Conservation (phyloP, 2,888 invertebrate species). For the Apotomis turbidana region DNA sequence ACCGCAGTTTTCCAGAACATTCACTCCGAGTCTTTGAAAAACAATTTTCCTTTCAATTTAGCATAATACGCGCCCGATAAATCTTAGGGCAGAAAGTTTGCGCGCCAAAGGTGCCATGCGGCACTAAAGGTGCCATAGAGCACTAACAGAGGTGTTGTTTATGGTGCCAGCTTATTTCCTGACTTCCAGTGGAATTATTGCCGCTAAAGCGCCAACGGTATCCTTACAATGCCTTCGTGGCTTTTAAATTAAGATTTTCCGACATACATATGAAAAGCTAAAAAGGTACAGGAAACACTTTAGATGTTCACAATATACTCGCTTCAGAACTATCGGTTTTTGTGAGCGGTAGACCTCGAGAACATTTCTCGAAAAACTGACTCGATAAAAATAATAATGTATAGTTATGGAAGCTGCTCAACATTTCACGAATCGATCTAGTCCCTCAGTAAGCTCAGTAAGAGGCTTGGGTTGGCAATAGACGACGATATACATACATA, state of each 20-base stretch:
- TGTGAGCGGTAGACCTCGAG: too few species aligned
- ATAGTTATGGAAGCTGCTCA: too few species aligned
- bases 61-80: conserved; percentile 35
- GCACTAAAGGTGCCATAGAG: conserved; percentile 40
- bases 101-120: conserved; percentile 4
- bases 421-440: too few species aligned
- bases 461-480: too few species aligned
- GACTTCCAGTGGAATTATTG: conserved; percentile 42
- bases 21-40: conserved; percentile 17
- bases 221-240: not conserved
- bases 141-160: conserved; percentile 43
- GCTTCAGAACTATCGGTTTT: too few species aligned
- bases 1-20: conserved; percentile 16
- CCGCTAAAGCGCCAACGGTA: conserved; percentile 8
- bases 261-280: not conserved
- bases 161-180: conserved; percentile 43
- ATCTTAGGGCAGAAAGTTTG: conserved; percentile 29
- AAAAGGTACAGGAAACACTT: too few species aligned
- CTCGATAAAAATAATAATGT: too few species aligned
- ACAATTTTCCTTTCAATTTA: conserved; percentile 40
- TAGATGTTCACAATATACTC: too few species aligned
- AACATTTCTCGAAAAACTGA: too few species aligned
- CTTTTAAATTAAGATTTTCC: not conserved
- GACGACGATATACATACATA: too few species aligned
- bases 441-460: too few species aligned